phyloP scores from a whole-genome alignment of 2,888 invertebrate genomes.

The Leptinotarsa juncta region DNA sequence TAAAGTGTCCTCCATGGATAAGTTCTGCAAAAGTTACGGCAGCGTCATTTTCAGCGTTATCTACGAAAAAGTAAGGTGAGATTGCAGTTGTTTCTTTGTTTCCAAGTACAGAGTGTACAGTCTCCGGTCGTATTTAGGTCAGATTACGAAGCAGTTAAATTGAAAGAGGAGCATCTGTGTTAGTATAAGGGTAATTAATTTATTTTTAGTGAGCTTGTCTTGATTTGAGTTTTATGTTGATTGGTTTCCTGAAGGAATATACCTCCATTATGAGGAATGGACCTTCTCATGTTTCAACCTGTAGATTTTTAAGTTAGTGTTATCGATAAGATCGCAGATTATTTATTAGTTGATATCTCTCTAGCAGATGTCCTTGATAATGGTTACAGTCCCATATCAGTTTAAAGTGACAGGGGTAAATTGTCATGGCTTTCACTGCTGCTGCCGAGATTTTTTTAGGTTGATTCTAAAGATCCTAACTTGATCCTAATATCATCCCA shows the following conservation, averaged over 20 bases:
- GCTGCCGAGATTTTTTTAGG: no score
- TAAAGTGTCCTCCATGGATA: constrained; percentile 9
- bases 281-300: no score
- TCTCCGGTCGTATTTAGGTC: not conserved
- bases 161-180: not conserved
- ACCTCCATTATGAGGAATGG: not conserved
- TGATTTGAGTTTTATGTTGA: not conserved
- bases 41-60: not conserved
- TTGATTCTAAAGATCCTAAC: no score
- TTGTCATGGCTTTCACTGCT: no score
- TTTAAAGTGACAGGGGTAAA: no score
- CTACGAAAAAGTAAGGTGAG: constrained; percentile 1
- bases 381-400: no score
- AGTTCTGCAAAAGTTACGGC: not conserved
- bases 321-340: no score
- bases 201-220: not conserved
- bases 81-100: constrained; percentile 3
- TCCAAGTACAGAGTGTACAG: not conserved
- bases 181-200: not conserved
- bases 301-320: no score
- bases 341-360: no score
- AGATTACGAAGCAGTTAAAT: not conserved
- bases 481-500: no score
- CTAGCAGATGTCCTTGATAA: no score
- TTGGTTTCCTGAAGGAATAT: not conserved